Percentiles rank a stretch among this genome's conserved stretches.
These are phyloP conservation scores for Clusia tigrina DNA, from an alignment of 2,888 invertebrate species.

Conservation along the genomic window DNA sequence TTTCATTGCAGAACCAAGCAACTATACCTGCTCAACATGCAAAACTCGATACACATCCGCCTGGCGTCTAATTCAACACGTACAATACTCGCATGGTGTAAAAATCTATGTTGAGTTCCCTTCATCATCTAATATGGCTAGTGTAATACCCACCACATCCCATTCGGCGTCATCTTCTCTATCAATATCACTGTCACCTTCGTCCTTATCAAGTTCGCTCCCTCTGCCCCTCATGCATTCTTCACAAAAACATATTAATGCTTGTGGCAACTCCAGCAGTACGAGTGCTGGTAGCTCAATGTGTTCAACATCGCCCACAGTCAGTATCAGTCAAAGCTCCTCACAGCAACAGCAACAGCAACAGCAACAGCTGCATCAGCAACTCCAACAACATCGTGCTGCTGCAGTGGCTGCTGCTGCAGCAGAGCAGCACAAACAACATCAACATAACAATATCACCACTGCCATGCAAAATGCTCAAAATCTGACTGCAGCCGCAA, in stretches of 20 bases:
- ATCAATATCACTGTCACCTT: conserved; percentile 31
- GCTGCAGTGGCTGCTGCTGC: conserved; percentile 67
- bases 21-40: conserved; percentile 94
- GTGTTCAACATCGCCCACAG: conserved; percentile 42
- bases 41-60: conserved; percentile 91
- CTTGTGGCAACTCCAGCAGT: conserved; percentile 37
- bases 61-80: conserved; percentile 94
- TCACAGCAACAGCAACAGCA: conserved; percentile 26
- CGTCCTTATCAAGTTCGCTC: background rate
- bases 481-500: conserved; percentile 63
- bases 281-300: conserved; percentile 36
- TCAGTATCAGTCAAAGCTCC: conserved; percentile 33
- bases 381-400: conserved; percentile 51
- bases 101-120: conserved; percentile 85
- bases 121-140: conserved; percentile 41
- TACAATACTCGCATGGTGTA: conserved; percentile 91
- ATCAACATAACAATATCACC: conserved; percentile 68
- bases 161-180: conserved; percentile 65
- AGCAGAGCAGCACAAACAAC: conserved; percentile 64
- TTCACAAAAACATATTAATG: conserved; percentile 26
- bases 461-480: conserved; percentile 70
- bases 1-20: conserved; percentile 82
- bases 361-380: conserved; percentile 39
- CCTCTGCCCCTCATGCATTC: conserved; percentile 23
- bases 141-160: conserved; percentile 72